Conservation (phyloP, 2,113 vertebrate genomes). For the Tympanuchus pallidicinctus region DNA sequence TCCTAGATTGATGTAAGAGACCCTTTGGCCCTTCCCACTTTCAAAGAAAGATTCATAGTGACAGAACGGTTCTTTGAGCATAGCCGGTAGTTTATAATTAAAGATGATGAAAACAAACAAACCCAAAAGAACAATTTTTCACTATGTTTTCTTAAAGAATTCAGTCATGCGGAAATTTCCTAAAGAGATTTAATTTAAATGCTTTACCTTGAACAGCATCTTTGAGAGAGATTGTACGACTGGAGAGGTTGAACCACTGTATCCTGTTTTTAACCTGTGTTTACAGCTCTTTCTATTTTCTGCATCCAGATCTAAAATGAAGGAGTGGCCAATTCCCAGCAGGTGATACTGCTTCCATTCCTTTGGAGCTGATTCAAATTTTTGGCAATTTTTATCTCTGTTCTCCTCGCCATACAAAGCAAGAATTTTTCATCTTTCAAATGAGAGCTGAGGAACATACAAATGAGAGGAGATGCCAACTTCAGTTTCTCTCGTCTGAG, state of each 20-base stretch:
- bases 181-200: not conserved
- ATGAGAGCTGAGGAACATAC: slow-evolving; percentile 7
- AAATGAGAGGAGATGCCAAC: slow-evolving; percentile 46
- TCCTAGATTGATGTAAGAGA: not conserved
- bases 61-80: not conserved
- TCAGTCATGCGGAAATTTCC: not conserved
- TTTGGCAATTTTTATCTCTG: not conserved
- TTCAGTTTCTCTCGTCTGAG: slow-evolving; percentile 1
- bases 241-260: not conserved
- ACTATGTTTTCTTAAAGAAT: not conserved
- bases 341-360: not conserved
- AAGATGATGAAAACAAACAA: not conserved
- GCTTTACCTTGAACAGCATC: not conserved
- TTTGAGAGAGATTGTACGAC: not conserved
- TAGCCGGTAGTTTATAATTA: not conserved
- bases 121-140: not conserved
- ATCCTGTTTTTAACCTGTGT: not conserved
- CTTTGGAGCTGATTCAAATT: not conserved
- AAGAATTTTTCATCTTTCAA: slow-evolving; percentile 4
- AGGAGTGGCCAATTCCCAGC: not conserved
- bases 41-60: not conserved
- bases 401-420: not conserved
- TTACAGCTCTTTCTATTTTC: not conserved
- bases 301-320: not conserved
- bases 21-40: not conserved